A percentile compares a stretch with the other conserved stretches of the same genome.
Conservation (phyloP, 1,140 invertebrate species). For the Meteorus sp. region DNA sequence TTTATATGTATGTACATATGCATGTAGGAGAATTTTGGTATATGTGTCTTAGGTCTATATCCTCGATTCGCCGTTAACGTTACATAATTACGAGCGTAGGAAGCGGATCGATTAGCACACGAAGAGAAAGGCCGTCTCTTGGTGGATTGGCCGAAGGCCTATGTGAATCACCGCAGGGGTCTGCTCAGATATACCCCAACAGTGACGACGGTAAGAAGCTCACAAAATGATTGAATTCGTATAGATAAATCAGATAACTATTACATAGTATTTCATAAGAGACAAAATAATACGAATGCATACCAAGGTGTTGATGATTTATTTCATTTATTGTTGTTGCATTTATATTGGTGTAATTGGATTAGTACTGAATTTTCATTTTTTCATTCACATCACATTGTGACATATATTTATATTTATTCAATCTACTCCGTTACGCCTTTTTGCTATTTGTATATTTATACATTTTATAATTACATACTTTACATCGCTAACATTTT, state of each 20-base stretch:
- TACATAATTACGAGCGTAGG: constrained; percentile 60
- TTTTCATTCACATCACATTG: no score
- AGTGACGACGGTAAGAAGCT: constrained; percentile 21
- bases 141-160: constrained; percentile 55
- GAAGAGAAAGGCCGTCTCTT: constrained; percentile 58
- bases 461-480: constrained; percentile 44
- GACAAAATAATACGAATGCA: not conserved
- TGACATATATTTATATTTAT: not conserved
- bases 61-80: constrained; percentile 31
- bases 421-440: not conserved
- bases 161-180: constrained; percentile 56
- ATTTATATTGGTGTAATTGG: no score
- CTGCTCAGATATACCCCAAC: constrained; percentile 22
- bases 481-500: constrained; percentile 44
- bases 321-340: no score
- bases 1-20: no score
- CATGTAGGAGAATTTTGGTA: constrained; percentile 20
- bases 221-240: constrained; percentile 21
- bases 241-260: not conserved
- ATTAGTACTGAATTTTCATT: no score
- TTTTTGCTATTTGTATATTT: constrained; percentile 34
- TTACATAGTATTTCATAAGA: not conserved
- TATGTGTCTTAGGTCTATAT: constrained; percentile 15
- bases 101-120: constrained; percentile 60
- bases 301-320: no score